Percentiles rank a stretch among this genome's conserved stretches.
Evolutionary conservation across 2,113 vertebrate genomes (phyloP).

Genomic region (Bettongia penicillata): DNA sequence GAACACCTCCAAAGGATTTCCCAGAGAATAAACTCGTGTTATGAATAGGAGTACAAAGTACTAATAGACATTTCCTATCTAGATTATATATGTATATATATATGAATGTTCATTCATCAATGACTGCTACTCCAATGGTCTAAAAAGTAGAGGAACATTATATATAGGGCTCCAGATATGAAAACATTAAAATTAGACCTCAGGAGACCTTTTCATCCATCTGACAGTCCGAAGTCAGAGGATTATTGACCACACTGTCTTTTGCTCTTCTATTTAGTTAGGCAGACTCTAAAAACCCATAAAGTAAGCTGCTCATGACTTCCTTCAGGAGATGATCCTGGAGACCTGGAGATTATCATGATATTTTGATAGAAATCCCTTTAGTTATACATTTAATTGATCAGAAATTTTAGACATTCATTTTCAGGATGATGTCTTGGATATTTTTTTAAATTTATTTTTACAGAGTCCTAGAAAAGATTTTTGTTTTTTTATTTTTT

Average conservation of each 20-base stretch:
- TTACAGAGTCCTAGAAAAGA: background rate
- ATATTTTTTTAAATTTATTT: background rate
- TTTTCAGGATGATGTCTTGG: background rate
- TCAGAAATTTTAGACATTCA: background rate
- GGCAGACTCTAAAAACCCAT: background rate
- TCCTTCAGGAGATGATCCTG: background rate
- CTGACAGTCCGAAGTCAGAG: background rate
- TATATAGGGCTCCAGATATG: background rate
- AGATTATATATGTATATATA: background rate
- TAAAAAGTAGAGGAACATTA: background rate
- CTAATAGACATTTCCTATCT: background rate
- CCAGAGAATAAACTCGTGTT: background rate
- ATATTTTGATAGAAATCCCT: background rate
- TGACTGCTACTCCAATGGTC: background rate
- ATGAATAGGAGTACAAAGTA: background rate
- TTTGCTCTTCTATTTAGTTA: background rate
- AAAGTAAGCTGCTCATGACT: background rate
- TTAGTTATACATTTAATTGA: background rate
- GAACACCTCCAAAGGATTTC: background rate
- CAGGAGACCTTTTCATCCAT: background rate
- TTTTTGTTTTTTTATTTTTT: background rate
- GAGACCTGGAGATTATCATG: background rate
- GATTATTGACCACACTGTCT: background rate
- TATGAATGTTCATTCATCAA: background rate
- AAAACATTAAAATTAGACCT: background rate